Evolutionary conservation across 1,140 invertebrate genomes (phyloP), one percentile per base, ranked within the genome.

Genomic region (Diorhabda sublineata): DNA sequence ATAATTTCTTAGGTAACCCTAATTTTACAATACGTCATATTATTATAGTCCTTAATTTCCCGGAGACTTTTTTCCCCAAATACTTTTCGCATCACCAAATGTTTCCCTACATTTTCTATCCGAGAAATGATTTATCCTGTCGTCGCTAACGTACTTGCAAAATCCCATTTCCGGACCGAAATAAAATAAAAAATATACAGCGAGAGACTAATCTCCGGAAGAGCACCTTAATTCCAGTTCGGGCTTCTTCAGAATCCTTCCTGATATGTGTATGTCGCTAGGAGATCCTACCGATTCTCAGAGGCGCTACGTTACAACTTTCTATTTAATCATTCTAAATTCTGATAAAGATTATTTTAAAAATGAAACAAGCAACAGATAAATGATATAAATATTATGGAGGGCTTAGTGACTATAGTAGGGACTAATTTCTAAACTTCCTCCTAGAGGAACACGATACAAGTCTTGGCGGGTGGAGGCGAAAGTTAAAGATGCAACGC

Each of bases 171-270:
- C 73, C 73, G 69, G 69, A 70, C 70, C 72, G 67, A 69, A 71
- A 73, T 73, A 74, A 74, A 74, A 73, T 73, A 74, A 74, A 74
- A 73, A 73, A 74, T 73, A 74, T 73, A 74, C 69, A 74, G 71
- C 73, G 68, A 71, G 62, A 69, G 71, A 66, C 71, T 74, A 74
- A 74, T 74, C 73, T 74, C 73, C 71, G 73, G 71, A 74, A 74
- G 73, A 74, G 71, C 73, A 74, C 73, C 71, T 74, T 74, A 74
- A 74, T 74, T 74, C 73, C 68, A 59, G 61, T 64, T 60, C n/a
- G 67, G 71, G 73, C 73, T 71, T 61, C 68, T 69, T 69, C 71
- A 64, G 67, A 70, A 73, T 74, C 73, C 69, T 63, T 73, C 69
- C 73, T 73, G 73, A 74, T 74, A 73, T 74, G 73, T 73, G 73